These are phyloP conservation scores for Eretmocerus hayati DNA, from an alignment of 2,888 invertebrate species.

Conservation along the genomic window DNA sequence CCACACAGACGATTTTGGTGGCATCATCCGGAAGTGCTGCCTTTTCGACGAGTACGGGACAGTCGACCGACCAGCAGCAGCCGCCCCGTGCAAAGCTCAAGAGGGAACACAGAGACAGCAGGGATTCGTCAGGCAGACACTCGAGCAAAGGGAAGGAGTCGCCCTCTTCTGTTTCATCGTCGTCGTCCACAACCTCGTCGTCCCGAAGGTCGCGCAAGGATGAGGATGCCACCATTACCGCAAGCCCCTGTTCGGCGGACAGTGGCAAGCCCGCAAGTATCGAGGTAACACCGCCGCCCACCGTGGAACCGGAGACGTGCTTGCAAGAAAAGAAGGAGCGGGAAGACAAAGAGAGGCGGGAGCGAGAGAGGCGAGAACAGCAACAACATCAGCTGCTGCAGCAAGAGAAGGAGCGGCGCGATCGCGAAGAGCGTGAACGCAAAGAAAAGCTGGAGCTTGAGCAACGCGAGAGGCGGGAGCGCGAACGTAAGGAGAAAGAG, in stretches of 20 bases:
- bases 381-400: conserved; percentile 33
- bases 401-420: conserved; percentile 35
- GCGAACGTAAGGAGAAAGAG: conserved; percentile 35
- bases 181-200: conserved; percentile 17
- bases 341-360: conserved; percentile 27
- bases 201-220: conserved; percentile 39
- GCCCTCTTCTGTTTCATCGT: neutral
- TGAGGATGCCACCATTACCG: conserved; percentile 27
- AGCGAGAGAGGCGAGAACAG: conserved; percentile 41
- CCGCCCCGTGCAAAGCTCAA: conserved; percentile 31
- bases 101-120: conserved; percentile 39
- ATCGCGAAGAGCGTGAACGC: conserved; percentile 28
- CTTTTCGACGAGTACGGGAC: conserved; percentile 24
- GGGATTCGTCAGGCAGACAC: conserved; percentile 27
- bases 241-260: conserved; percentile 21
- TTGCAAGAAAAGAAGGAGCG: conserved; percentile 21
- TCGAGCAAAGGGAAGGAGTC: conserved; percentile 9
- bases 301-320: conserved; percentile 24
- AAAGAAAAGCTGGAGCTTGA: conserved; percentile 35
- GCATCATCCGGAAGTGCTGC: conserved; percentile 17
- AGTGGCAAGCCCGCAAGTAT: neutral
- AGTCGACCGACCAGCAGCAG: conserved; percentile 27
- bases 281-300: conserved; percentile 3
- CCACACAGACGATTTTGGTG: conserved; percentile 14
- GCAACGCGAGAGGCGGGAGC: conserved; percentile 39